Percentiles rank a stretch among this genome's conserved stretches.
Evolutionary conservation across 2,888 invertebrate genomes (phyloP).

Genomic region (Bombylius discolor): DNA sequence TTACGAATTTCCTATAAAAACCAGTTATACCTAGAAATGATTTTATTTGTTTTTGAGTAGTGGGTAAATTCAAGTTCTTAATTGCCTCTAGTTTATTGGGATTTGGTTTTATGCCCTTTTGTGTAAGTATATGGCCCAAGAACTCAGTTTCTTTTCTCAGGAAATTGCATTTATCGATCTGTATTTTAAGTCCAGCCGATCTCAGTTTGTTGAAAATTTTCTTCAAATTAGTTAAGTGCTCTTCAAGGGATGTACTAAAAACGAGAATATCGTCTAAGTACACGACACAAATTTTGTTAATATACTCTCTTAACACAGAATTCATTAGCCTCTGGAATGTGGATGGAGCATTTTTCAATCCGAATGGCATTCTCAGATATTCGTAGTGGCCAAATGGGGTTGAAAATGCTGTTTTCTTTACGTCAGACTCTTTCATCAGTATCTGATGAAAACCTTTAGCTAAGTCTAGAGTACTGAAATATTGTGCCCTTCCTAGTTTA

Average conservation of each 20-base stretch:
- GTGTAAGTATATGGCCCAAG: too few species aligned
- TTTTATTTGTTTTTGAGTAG: too few species aligned
- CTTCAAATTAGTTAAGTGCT: conserved; percentile 8
- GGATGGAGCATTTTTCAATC: conserved; percentile 2
- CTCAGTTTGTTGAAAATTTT: conserved; percentile 8
- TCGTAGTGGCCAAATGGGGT: conserved; percentile 4
- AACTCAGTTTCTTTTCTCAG: not conserved
- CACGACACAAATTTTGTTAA: conserved; percentile 6
- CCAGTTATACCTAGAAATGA: not conserved
- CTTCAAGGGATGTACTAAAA: conserved; percentile 9
- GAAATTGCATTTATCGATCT: conserved; percentile 14
- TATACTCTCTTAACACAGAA: not conserved
- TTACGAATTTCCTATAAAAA: not conserved
- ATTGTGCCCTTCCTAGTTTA: conserved; percentile 12
- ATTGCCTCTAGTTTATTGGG: too few species aligned
- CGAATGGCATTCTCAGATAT: conserved; percentile 2
- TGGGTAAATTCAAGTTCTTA: too few species aligned
- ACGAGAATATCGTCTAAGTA: conserved; percentile 11
- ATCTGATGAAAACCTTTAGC: conserved; percentile 12
- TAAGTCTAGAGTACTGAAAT: conserved; percentile 9
- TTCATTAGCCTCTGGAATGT: conserved; percentile 11
- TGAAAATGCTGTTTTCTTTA: conserved; percentile 6
- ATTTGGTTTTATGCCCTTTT: too few species aligned
- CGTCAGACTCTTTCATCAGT: conserved; percentile 7
- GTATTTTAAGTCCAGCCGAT: conserved; percentile 8